Conservation (phyloP, 2,113 vertebrate genomes). For the Dolichallabes microphthalmus region DNA sequence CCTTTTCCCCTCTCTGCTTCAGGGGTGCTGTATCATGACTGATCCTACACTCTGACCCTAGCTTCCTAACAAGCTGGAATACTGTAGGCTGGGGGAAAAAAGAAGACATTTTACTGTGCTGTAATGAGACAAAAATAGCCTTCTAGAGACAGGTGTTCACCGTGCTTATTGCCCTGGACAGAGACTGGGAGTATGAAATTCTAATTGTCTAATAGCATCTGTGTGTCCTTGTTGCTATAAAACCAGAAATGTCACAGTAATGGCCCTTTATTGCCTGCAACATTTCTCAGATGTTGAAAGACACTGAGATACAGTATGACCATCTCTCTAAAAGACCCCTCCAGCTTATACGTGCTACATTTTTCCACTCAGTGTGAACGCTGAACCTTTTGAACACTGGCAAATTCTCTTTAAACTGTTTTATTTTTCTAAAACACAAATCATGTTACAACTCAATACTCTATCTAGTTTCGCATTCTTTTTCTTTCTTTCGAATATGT, state of each 20-base stretch:
- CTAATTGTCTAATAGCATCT: not conserved
- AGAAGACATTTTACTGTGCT: no score
- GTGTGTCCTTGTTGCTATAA: constrained; percentile 1
- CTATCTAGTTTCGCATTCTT: constrained; percentile 3
- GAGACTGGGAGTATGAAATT: not conserved
- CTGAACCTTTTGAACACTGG: not conserved
- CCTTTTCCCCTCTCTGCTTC: no score
- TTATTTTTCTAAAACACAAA: constrained; percentile 13
- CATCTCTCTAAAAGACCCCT: not conserved
- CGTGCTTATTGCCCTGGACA: not conserved
- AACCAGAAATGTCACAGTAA: not conserved
- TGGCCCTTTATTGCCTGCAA: not conserved
- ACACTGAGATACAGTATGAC: not conserved
- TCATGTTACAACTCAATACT: not conserved
- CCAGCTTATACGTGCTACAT: not conserved
- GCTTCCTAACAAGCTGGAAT: no score
- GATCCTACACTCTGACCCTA: no score
- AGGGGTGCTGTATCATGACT: no score
- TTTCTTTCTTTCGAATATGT: not conserved
- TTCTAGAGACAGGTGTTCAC: not conserved
- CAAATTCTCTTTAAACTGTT: constrained; percentile 1
- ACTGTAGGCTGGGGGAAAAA: no score
- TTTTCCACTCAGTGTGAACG: not conserved
- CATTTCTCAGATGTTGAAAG: constrained; percentile 1
- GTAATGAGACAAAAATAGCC: no score